Conservation (phyloP, 2,797 vertebrate genomes). For the Philypnodon macrostomus region DNA sequence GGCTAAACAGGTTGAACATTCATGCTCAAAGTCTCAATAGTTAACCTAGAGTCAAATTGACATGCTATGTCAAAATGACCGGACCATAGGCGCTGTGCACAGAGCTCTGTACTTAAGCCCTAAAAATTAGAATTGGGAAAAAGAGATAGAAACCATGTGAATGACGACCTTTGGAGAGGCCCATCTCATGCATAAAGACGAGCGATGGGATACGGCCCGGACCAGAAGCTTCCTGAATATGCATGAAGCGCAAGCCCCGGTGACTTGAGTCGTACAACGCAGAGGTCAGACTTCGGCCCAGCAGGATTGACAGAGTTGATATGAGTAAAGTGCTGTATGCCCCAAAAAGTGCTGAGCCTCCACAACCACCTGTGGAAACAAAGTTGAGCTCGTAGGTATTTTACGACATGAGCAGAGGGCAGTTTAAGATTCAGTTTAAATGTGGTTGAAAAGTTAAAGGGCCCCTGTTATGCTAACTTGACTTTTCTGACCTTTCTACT, state of each 20-base stretch:
- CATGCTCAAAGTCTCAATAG: not conserved
- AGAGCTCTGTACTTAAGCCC: slow-evolving; percentile 8
- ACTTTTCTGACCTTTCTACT: slow-evolving; percentile 35
- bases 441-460: no score
- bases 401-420: slow-evolving; percentile 3
- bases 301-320: slow-evolving; percentile 39
- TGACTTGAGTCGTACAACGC: slow-evolving; percentile 51
- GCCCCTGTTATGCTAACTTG: no score
- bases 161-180: slow-evolving; percentile 49
- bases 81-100: not conserved
- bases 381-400: slow-evolving; percentile 11
- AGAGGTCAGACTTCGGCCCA: slow-evolving; percentile 41
- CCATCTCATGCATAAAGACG: slow-evolving; percentile 74
- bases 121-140: slow-evolving; percentile 20
- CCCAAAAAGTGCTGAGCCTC: slow-evolving; percentile 10
- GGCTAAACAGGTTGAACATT: no score
- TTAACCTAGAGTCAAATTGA: not conserved
- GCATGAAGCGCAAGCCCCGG: slow-evolving; percentile 58
- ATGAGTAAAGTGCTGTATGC: no score
- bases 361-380: slow-evolving; percentile 19
- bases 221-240: slow-evolving; percentile 63
- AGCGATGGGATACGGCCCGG: slow-evolving; percentile 52
- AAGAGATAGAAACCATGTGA: slow-evolving; percentile 34
- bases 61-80: no score
- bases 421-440: not conserved